A percentile compares a stretch with the other conserved stretches of the same genome.
These are phyloP conservation scores for Leptocoma aspasia DNA, from an alignment of 2,113 vertebrate genomes.

Conservation along the genomic window DNA sequence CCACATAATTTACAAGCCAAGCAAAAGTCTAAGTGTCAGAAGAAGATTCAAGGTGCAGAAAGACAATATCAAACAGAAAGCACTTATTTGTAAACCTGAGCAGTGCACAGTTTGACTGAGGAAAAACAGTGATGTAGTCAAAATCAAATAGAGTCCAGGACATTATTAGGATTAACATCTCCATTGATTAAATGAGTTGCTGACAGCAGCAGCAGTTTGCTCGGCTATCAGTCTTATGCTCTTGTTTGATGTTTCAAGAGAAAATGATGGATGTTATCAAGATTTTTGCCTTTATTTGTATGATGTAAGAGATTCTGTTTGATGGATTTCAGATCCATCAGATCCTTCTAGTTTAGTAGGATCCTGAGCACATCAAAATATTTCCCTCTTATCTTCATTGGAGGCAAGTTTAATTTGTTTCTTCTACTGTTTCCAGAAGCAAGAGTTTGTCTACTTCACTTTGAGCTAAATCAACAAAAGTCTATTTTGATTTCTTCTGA, in stretches of 20 bases:
- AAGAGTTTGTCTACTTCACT: not conserved
- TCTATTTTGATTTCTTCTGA: not conserved
- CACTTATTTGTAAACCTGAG: not conserved
- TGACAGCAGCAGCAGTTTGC: constrained; percentile 14
- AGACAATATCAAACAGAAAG: not conserved
- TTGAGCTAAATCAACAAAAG: not conserved
- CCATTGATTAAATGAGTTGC: constrained; percentile 20
- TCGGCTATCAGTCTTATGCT: not conserved
- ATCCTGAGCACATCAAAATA: not conserved
- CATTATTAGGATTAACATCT: constrained; percentile 28
- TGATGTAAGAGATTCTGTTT: constrained; percentile 4
- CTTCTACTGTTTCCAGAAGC: not conserved
- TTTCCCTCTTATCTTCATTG: not conserved
- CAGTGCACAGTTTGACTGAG: not conserved
- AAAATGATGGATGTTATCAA: constrained; percentile 14
- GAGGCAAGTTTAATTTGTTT: not conserved
- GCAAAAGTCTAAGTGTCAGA: not conserved
- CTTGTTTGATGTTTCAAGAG: constrained; percentile 27
- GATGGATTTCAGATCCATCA: not conserved
- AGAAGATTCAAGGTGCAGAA: not conserved
- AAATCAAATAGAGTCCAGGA: constrained; percentile 1
- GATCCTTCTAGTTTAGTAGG: not conserved
- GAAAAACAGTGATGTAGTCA: constrained; percentile 40
- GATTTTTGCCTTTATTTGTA: not conserved
- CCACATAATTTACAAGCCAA: not conserved